phyloP scores from a whole-genome alignment of 2,113 vertebrate species.

The Xyrauchen texanus region DNA sequence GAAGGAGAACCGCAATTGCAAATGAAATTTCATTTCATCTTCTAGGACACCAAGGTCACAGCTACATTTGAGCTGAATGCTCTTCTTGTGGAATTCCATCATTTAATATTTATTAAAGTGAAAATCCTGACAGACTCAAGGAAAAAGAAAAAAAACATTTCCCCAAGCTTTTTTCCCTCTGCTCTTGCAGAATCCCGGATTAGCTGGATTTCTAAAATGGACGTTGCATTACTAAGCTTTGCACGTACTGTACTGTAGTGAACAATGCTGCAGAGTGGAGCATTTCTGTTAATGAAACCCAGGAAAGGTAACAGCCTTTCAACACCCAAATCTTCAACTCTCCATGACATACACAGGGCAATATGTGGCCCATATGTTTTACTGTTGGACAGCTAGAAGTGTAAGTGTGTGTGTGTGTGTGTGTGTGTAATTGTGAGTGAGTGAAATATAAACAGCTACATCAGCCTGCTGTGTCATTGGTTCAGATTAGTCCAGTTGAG shows the following conservation, averaged over 20 bases:
- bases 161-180: not conserved
- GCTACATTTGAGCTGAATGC: not conserved
- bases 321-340: not conserved
- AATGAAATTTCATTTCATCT: not conserved
- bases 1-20: not conserved
- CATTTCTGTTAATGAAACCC: not conserved
- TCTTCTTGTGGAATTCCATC: not conserved
- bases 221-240: not conserved
- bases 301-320: not conserved
- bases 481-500: slow-evolving; percentile 34
- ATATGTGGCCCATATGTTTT: not conserved
- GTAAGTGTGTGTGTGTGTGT: not conserved
- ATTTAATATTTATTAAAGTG: slow-evolving; percentile 10
- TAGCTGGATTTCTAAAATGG: not conserved
- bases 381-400: no score
- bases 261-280: no score
- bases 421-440: not conserved
- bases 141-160: not conserved
- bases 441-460: slow-evolving; percentile 23
- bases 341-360: not conserved
- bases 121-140: slow-evolving; percentile 12
- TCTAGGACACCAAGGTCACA: not conserved
- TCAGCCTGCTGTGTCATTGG: slow-evolving; percentile 31
- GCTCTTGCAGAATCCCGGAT: slow-evolving; percentile 3
- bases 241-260: no score